Evolutionary conservation across 2,888 invertebrate genomes (phyloP).

Genomic region (Synergus gifuensis): DNA sequence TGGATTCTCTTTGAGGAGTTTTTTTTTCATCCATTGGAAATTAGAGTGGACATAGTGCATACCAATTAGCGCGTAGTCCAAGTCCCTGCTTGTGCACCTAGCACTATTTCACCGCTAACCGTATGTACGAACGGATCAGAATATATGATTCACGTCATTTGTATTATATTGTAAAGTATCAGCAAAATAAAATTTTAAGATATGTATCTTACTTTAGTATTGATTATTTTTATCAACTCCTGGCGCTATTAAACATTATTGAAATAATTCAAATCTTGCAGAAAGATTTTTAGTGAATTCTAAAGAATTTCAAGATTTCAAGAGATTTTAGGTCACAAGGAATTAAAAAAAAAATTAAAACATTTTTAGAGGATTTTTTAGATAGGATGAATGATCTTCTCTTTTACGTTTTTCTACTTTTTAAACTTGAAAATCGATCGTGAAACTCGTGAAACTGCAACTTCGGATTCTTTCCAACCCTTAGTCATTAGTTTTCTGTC

Average conservation of each 20-base stretch:
- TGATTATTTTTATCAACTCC: conserved; percentile 1
- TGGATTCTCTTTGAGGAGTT: neutral
- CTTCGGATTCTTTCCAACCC: neutral
- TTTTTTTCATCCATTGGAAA: conserved; percentile 13
- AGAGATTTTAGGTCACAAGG: too few species aligned
- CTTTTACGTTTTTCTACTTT: neutral
- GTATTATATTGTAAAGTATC: conserved; percentile 76
- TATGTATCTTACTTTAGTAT: conserved; percentile 63
- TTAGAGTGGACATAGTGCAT: conserved; percentile 38
- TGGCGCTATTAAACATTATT: neutral
- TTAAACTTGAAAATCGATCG: neutral
- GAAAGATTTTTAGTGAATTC: too few species aligned
- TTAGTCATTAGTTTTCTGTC: neutral
- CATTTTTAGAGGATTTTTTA: too few species aligned
- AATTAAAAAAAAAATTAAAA: too few species aligned
- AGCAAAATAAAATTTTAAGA: conserved; percentile 66
- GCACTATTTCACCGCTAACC: conserved; percentile 50
- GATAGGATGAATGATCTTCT: too few species aligned
- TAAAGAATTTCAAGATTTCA: too few species aligned
- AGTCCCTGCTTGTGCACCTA: conserved; percentile 59
- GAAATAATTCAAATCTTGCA: too few species aligned
- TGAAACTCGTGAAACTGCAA: neutral
- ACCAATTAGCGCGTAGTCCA: conserved; percentile 60
- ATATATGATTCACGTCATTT: conserved; percentile 67
- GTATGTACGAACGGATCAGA: conserved; percentile 49